Evolutionary conservation across 1,140 invertebrate species (phyloP).

Genomic region (Procambarus clarkii): DNA sequence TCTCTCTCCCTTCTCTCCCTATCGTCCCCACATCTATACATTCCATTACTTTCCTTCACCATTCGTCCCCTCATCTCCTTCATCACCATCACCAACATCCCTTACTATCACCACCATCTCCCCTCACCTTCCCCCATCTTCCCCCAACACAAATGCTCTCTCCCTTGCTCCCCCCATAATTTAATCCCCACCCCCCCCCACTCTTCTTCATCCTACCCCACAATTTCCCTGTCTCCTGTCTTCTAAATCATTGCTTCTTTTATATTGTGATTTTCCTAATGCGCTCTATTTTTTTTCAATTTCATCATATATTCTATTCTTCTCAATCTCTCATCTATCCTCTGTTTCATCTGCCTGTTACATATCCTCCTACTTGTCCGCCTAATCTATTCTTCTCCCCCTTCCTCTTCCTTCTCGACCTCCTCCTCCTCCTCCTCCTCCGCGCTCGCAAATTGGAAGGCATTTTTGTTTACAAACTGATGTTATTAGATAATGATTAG

Average conservation of each 20-base stretch:
- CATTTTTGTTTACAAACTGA: constrained; percentile 3
- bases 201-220: neutral
- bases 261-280: too few relatives aligned
- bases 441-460: neutral
- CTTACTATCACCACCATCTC: too few relatives aligned
- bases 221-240: neutral
- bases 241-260: too few relatives aligned
- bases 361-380: too few relatives aligned
- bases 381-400: neutral
- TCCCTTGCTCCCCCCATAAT: neutral
- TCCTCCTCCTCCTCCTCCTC: neutral
- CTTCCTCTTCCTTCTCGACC: neutral
- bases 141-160: neutral
- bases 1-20: too few relatives aligned
- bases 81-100: too few relatives aligned
- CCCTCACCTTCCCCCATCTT: neutral
- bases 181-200: neutral
- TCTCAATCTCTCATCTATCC: neutral
- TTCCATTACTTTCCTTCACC: too few relatives aligned
- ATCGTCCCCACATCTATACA: too few relatives aligned
- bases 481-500: neutral
- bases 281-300: neutral
- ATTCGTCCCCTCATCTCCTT: too few relatives aligned
- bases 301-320: neutral
- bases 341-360: neutral